These are phyloP conservation scores for Chloroceryle amazona DNA, from an alignment of 2,797 vertebrate species.

Conservation along the genomic window DNA sequence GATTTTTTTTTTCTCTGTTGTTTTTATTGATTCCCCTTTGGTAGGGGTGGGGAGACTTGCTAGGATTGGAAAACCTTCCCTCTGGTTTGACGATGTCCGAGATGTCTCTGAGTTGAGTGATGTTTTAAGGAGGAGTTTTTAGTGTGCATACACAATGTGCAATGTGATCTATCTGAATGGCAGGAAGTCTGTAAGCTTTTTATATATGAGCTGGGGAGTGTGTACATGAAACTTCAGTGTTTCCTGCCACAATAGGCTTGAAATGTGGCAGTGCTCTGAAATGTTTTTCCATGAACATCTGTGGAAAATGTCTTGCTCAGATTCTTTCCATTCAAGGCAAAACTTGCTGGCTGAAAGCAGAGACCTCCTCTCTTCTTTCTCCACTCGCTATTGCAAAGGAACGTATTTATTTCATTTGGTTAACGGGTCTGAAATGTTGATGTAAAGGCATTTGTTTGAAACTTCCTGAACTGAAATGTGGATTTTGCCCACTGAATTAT, in stretches of 20 bases:
- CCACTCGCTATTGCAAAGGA: slow-evolving; percentile 1
- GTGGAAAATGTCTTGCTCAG: slow-evolving; percentile 59
- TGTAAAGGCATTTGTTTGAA: slow-evolving; percentile 5
- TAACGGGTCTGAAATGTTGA: slow-evolving; percentile 8
- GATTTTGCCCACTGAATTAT: not conserved
- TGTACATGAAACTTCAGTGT: not conserved
- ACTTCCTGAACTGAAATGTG: not conserved
- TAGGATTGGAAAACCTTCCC: not conserved
- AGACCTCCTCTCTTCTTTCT: slow-evolving; percentile 14
- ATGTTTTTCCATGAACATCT: slow-evolving; percentile 62
- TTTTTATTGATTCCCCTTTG: slow-evolving; percentile 51
- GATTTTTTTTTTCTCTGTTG: slow-evolving; percentile 31
- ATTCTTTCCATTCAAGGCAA: slow-evolving; percentile 66
- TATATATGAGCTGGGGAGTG: not conserved
- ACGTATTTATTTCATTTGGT: not conserved
- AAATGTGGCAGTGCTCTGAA: slow-evolving; percentile 49
- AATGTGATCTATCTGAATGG: not conserved
- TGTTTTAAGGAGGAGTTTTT: slow-evolving; percentile 29
- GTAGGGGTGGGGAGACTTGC: not conserved
- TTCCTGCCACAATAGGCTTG: slow-evolving; percentile 48
- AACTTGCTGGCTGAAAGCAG: slow-evolving; percentile 41
- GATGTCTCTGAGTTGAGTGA: not conserved
- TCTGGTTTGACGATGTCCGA: not conserved
- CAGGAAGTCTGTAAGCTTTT: not conserved
- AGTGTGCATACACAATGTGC: not conserved